These are phyloP conservation scores for Caradrina clavipalpis DNA, from an alignment of 2,888 invertebrate genomes.

Conservation along the genomic window DNA sequence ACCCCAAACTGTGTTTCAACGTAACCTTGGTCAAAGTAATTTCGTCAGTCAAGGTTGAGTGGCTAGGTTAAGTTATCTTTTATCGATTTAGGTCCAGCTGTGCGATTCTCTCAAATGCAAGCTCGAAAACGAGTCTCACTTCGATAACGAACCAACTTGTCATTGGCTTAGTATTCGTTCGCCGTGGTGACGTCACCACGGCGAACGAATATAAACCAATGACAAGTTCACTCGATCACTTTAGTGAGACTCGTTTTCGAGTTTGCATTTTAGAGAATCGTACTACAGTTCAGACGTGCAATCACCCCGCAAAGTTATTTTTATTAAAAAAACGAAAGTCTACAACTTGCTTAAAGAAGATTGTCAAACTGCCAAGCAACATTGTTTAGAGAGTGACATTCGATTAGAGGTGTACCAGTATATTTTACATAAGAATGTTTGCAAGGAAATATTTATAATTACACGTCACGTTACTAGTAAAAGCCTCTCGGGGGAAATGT, in stretches of 20 bases:
- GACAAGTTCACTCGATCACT: too few species aligned
- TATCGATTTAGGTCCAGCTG: conserved; percentile 31
- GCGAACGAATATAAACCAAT: too few species aligned
- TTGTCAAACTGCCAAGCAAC: conserved; percentile 1
- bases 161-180: too few species aligned
- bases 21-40: conserved; percentile 30
- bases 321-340: conserved; percentile 17
- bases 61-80: conserved; percentile 3
- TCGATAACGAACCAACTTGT: too few species aligned
- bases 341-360: neutral
- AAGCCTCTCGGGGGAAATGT: conserved; percentile 10
- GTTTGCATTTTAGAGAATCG: too few species aligned
- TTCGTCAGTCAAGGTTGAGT: conserved; percentile 31
- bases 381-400: conserved; percentile 9
- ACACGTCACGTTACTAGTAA: conserved; percentile 26
- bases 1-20: neutral
- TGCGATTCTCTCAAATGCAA: too few species aligned
- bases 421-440: conserved; percentile 9
- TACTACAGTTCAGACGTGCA: conserved; percentile 12
- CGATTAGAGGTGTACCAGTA: neutral
- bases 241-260: too few species aligned
- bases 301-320: conserved; percentile 23
- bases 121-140: too few species aligned
- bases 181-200: too few species aligned
- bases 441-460: conserved; percentile 23